phyloP scores from a whole-genome alignment of 1,140 invertebrate species.

The Papilio polytes region DNA sequence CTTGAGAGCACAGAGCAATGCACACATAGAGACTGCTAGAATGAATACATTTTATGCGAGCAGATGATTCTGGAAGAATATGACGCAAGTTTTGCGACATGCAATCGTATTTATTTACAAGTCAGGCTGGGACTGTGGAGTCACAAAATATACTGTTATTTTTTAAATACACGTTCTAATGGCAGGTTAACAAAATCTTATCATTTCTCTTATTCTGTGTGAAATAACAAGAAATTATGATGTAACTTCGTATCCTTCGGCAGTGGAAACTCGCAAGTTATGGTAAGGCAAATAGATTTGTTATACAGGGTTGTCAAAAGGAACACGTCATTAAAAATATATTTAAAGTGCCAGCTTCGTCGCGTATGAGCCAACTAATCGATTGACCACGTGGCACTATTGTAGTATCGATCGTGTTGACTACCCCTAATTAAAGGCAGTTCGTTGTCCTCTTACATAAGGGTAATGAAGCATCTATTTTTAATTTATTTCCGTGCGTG shows the following conservation, averaged over 20 bases:
- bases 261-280: not conserved
- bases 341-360: not conserved
- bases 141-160: not conserved
- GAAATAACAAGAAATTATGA: too few species aligned
- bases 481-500: not conserved
- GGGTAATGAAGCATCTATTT: not conserved
- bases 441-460: constrained; percentile 36
- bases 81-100: not conserved
- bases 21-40: not conserved
- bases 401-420: constrained; percentile 30
- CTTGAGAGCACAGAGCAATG: constrained; percentile 14
- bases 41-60: not conserved
- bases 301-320: constrained; percentile 1
- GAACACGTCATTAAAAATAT: not conserved
- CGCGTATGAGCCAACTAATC: constrained; percentile 9
- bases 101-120: constrained; percentile 7
- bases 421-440: constrained; percentile 32
- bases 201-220: too few species aligned
- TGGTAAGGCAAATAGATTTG: not conserved
- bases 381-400: constrained; percentile 28
- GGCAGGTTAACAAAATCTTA: too few species aligned
- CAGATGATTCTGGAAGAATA: not conserved
- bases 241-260: too few species aligned
- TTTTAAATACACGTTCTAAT: not conserved
- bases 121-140: not conserved